A percentile compares a stretch with the other conserved stretches of the same genome.
phyloP scores from a whole-genome alignment of 1,140 invertebrate genomes.

The Drosophila nigromelanica region DNA sequence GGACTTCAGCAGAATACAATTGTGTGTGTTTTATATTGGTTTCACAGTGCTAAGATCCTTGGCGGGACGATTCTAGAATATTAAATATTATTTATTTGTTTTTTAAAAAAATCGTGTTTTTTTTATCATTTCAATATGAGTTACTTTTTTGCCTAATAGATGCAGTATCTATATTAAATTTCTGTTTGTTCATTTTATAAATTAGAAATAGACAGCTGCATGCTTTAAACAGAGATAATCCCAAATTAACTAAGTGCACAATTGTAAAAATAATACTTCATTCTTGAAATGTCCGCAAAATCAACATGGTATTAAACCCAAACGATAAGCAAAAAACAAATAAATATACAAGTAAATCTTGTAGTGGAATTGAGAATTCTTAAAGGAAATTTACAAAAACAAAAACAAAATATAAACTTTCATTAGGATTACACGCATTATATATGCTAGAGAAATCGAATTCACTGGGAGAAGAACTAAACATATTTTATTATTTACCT shows the following conservation, averaged over 20 bases:
- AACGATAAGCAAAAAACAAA: conserved; percentile 17
- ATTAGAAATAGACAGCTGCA: background rate
- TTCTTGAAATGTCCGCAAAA: conserved; percentile 17
- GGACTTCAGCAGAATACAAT: conserved; percentile 22
- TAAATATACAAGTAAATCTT: conserved; percentile 17
- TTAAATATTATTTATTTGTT: background rate
- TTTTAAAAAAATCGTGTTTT: no score
- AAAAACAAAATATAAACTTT: conserved; percentile 7
- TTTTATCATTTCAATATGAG: background rate
- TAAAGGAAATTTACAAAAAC: conserved; percentile 44
- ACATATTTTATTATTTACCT: conserved; percentile 79
- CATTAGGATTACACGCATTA: conserved; percentile 14
- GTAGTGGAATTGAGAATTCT: conserved; percentile 67
- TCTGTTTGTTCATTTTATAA: background rate
- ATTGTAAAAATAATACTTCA: conserved; percentile 1
- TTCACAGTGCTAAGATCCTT: conserved; percentile 10
- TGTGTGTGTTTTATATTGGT: conserved; percentile 33
- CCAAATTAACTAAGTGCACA: conserved; percentile 19
- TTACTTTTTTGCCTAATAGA: background rate
- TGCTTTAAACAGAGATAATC: conserved; percentile 35
- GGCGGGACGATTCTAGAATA: background rate
- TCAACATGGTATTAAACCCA: conserved; percentile 30
- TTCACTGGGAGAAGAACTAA: conserved; percentile 41
- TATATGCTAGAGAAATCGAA: conserved; percentile 48
- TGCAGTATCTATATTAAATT: background rate